Base-by-base conservation (phyloP, 2,113 vertebrate species). In the Psittacus erithacus region DNA sequence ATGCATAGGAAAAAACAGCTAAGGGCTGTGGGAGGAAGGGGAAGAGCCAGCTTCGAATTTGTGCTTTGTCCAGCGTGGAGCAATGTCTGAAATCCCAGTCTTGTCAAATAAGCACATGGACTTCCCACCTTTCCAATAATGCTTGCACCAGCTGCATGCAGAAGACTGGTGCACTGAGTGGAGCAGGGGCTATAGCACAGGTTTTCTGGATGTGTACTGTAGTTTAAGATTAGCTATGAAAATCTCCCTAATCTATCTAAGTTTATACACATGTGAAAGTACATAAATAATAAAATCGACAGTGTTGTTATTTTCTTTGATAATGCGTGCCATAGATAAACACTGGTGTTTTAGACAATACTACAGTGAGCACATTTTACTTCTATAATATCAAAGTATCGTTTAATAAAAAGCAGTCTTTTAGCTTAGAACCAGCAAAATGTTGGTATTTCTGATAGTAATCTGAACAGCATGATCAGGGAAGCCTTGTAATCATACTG, bases 101-200 rank as follows among this genome's bases (percentile, higher is more conserved):
- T 68, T 71, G 46, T n/a, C 31, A 63, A 59, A 23, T 49, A n/a
- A 81, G 17, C 0, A 0, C 38, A 28, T 4, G 9, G 55, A 59
- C 8, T 70, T 71, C 24, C 47, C 35, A 18, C 39, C 59, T 83
- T 86, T 43, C 43, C 33, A 7, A 1, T 4, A 31, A 25, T 17
- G n/a, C 65, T 82, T 78, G 27, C 55, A 59, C 39, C 28, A 55
- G 9, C 28, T 92, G 75, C 10, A 3, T 12, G 43, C 52, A 60
- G 67, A 50, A 49, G 20, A 50, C 43, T 62, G 64, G 29, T 0
- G 0, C 20, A 3, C 27, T 49, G 60, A 63, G 50, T 11, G 65
- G 31, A 41, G 49, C 2, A 4, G 35, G 27, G 43, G 6, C 33
- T 69, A 19, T 44, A 60, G 47, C 19, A 9, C 19, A 35, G 33